phyloP scores from a whole-genome alignment of 2,797 vertebrate species.

The Labeo calbasu region DNA sequence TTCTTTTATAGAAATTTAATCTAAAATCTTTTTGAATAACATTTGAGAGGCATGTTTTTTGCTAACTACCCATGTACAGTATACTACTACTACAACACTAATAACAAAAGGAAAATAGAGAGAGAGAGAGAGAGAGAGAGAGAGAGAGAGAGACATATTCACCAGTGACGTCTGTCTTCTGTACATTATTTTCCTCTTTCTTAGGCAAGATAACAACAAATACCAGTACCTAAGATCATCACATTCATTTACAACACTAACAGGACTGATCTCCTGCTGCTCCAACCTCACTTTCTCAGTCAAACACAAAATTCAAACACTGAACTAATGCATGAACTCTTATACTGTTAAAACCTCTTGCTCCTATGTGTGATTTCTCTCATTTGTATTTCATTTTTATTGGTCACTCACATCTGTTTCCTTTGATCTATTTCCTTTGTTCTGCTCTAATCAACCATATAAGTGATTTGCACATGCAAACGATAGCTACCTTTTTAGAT shows the following conservation, averaged over 20 bases:
- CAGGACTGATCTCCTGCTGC: constrained; percentile 68
- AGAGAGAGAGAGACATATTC: neutral
- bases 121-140: too few species aligned
- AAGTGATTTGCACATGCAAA: constrained; percentile 6
- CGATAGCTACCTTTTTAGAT: neutral
- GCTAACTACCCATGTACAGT: neutral
- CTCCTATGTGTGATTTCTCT: neutral
- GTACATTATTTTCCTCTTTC: neutral
- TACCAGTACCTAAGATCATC: neutral
- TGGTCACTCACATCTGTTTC: constrained; percentile 2
- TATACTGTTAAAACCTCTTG: neutral
- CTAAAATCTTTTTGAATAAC: neutral
- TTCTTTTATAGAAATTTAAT: neutral
- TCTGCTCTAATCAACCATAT: neutral
- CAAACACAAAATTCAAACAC: neutral
- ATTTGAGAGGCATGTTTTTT: too few species aligned
- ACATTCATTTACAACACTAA: constrained; percentile 75
- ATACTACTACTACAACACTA: neutral
- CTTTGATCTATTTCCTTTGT: constrained; percentile 6
- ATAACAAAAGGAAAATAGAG: neutral
- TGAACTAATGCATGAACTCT: constrained; percentile 4
- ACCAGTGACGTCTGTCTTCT: neutral
- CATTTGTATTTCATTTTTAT: constrained; percentile 9
- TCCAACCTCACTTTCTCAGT: neutral
- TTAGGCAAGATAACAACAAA: neutral